These are phyloP conservation scores for Enteromius trimaculatus DNA, from an alignment of 2,797 vertebrate genomes.

Conservation along the genomic window DNA sequence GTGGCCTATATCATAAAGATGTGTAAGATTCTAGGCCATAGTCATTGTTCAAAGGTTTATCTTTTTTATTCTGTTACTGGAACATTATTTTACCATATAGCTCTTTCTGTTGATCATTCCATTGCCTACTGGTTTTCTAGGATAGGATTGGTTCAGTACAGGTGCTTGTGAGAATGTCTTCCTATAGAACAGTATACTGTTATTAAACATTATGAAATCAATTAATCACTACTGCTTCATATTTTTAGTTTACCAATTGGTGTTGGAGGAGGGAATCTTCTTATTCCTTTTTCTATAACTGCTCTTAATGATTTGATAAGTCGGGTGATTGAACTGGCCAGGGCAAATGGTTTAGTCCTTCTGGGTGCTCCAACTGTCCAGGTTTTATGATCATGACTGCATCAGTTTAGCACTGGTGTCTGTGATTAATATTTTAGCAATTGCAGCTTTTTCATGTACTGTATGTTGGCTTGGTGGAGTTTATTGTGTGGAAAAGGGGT, in stretches of 20 bases:
- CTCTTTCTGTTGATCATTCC: not conserved
- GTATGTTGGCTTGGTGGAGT: not conserved
- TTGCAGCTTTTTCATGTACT: not conserved
- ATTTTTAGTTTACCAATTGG: not conserved
- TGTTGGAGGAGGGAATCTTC: not conserved
- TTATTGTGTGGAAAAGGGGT: not conserved
- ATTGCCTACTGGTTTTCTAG: not conserved
- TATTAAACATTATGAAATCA: not conserved
- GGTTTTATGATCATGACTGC: not conserved
- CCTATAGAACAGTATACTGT: not conserved
- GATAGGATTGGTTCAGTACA: not conserved
- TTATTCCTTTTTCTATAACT: not conserved
- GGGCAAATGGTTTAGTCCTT: not conserved
- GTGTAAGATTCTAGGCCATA: not conserved
- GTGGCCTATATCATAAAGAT: not conserved
- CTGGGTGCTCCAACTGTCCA: not conserved
- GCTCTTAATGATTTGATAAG: not conserved
- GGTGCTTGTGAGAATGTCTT: not conserved
- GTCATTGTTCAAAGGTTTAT: not conserved
- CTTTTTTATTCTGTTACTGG: conserved; percentile 8
- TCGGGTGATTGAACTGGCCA: not conserved
- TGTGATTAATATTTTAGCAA: not conserved
- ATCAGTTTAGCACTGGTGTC: not conserved
- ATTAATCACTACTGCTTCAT: not conserved
- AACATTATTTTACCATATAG: conserved; percentile 8